phyloP scores from a whole-genome alignment of 1,140 invertebrate species.

The Mesaphorura yosii region DNA sequence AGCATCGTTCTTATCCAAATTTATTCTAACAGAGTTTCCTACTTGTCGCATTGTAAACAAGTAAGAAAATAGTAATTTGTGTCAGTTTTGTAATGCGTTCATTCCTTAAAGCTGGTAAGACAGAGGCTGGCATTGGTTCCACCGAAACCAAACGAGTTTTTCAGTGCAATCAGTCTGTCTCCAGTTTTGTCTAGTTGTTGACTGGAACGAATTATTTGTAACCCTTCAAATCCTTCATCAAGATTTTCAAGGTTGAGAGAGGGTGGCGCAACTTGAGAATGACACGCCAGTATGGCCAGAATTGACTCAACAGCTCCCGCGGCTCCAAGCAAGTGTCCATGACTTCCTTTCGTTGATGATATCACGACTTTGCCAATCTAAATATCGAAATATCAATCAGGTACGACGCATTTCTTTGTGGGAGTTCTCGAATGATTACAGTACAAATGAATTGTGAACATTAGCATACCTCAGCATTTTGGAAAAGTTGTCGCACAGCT shows the following conservation, averaged over 20 bases:
- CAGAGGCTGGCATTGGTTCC: constrained; percentile 91
- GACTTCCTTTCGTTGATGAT: constrained; percentile 86
- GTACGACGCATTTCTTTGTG: too few relatives aligned
- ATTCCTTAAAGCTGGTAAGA: constrained; percentile 40
- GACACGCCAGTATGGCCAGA: constrained; percentile 69
- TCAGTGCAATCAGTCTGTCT: constrained; percentile 61
- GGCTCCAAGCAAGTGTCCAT: constrained; percentile 89
- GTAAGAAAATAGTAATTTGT: too few relatives aligned
- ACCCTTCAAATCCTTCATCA: constrained; percentile 40
- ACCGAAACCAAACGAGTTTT: constrained; percentile 98
- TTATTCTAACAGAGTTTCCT: too few relatives aligned
- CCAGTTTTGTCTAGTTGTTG: constrained; percentile 26
- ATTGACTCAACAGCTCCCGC: constrained; percentile 85
- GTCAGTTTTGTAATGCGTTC: too few relatives aligned
- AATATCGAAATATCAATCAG: too few relatives aligned
- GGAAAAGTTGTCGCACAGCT: constrained; percentile 63
- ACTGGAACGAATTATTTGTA: constrained; percentile 10
- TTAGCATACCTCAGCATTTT: too few relatives aligned
- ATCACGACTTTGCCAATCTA: constrained; percentile 53
- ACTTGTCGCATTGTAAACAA: too few relatives aligned
- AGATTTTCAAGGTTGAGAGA: constrained; percentile 77
- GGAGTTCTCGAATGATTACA: too few relatives aligned
- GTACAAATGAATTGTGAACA: too few relatives aligned
- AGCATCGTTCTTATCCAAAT: too few relatives aligned
- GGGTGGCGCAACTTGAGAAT: constrained; percentile 64